Evolutionary conservation across 2,113 vertebrate genomes (phyloP).

Genomic region (Corythoichthys intestinalis): DNA sequence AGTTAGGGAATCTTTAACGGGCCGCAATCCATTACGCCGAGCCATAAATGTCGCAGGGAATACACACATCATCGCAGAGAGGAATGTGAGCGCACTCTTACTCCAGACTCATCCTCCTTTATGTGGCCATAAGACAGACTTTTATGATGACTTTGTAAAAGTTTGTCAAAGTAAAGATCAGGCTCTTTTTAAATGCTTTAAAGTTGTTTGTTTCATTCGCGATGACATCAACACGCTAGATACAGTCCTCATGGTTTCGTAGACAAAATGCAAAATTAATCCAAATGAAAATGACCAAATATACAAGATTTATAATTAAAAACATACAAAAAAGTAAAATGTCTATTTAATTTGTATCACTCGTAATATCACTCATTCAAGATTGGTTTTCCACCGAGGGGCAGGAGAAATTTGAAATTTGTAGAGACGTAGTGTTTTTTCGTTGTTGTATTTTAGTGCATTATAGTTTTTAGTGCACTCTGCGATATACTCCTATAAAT

Average conservation of each 20-base stretch:
- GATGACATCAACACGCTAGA: not conserved
- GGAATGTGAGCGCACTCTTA: conserved; percentile 40
- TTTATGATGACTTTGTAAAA: conserved; percentile 49
- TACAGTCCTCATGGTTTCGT: not conserved
- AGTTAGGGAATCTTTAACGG: conserved; percentile 60
- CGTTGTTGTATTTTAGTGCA: too few relatives aligned
- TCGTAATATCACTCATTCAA: too few relatives aligned
- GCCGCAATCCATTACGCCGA: conserved; percentile 60
- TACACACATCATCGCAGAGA: conserved; percentile 56
- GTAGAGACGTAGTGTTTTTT: too few relatives aligned
- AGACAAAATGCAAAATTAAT: too few relatives aligned
- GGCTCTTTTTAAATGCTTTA: conserved; percentile 14
- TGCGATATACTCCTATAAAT: too few relatives aligned
- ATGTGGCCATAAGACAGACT: conserved; percentile 43
- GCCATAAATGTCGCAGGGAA: conserved; percentile 62
- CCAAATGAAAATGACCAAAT: too few relatives aligned
- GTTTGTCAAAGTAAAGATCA: conserved; percentile 47
- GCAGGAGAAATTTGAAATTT: too few relatives aligned
- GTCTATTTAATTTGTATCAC: too few relatives aligned
- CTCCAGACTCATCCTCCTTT: conserved; percentile 52
- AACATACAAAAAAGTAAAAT: too few relatives aligned
- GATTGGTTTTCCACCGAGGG: too few relatives aligned
- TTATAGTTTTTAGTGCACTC: too few relatives aligned
- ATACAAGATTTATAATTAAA: too few relatives aligned
- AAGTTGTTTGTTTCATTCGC: not conserved